A percentile compares a stretch with the other conserved stretches of the same genome.
Evolutionary conservation across 2,113 vertebrate genomes (phyloP).

Genomic region (Trematocara nigrifrons): DNA sequence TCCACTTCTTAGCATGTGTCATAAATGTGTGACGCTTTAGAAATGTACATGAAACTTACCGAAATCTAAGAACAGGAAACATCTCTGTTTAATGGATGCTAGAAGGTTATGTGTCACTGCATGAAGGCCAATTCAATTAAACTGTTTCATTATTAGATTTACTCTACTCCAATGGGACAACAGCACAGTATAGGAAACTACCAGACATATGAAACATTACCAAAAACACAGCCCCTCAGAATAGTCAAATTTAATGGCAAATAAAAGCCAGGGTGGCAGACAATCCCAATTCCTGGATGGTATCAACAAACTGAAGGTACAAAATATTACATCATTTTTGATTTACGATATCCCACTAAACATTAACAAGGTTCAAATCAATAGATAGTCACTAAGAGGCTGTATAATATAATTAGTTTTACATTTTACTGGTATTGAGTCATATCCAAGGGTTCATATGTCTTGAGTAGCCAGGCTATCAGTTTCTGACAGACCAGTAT

Average conservation of each 20-base stretch:
- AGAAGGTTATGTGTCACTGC: conserved; percentile 49
- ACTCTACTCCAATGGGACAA: conserved; percentile 24
- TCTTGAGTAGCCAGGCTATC: neutral
- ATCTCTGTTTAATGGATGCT: conserved; percentile 50
- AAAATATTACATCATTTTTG: conserved; percentile 31
- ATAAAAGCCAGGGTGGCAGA: conserved; percentile 11
- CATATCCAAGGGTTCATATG: conserved; percentile 22
- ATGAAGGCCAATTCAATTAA: conserved; percentile 56
- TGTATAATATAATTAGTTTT: conserved; percentile 49
- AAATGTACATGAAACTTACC: neutral
- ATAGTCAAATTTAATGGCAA: conserved; percentile 23
- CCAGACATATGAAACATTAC: conserved; percentile 24
- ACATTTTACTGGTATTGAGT: conserved; percentile 61
- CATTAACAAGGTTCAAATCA: conserved; percentile 47
- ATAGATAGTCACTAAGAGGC: conserved; percentile 55
- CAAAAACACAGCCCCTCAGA: conserved; percentile 29
- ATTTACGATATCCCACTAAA: conserved; percentile 29
- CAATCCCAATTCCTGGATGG: neutral
- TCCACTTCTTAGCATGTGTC: neutral
- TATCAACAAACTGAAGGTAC: conserved; percentile 17
- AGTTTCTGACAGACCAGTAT: neutral
- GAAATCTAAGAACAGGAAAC: conserved; percentile 12
- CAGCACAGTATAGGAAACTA: conserved; percentile 31
- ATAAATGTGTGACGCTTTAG: neutral
- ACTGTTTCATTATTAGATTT: conserved; percentile 58